Evolutionary conservation across 2,888 invertebrate genomes (phyloP).

Genomic region (Drosophila falleni): DNA sequence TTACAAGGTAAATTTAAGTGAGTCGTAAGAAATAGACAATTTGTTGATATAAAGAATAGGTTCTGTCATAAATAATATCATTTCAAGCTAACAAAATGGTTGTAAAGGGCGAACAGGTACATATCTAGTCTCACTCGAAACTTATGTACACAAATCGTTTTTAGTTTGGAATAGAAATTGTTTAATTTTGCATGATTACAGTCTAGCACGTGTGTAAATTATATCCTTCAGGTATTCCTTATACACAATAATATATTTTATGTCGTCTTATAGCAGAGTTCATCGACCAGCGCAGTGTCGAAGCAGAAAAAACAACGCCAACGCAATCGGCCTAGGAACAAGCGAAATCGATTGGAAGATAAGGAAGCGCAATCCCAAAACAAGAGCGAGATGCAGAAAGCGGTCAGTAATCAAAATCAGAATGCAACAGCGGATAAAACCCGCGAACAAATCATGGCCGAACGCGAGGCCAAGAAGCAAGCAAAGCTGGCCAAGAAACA

Average conservation of each 20-base stretch:
- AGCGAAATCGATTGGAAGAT: constrained; percentile 71
- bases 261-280: constrained; percentile 3
- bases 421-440: constrained; percentile 82
- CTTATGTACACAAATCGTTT: constrained; percentile 11
- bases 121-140: constrained; percentile 33
- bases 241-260: background rate
- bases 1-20: constrained; percentile 48
- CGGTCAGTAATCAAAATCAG: constrained; percentile 24
- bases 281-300: constrained; percentile 2
- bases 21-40: background rate
- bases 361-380: constrained; percentile 21
- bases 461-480: constrained; percentile 89
- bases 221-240: background rate
- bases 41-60: constrained; percentile 6
- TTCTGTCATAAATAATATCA: constrained; percentile 3
- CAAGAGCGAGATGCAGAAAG: constrained; percentile 55
- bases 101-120: constrained; percentile 58
- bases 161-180: constrained; percentile 9
- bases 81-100: constrained; percentile 70
- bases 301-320: constrained; percentile 70
- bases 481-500: constrained; percentile 87
- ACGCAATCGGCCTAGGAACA: constrained; percentile 73
- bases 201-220: background rate
- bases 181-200: constrained; percentile 29
- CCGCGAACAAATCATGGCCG: constrained; percentile 88